A percentile compares a stretch with the other conserved stretches of the same genome.
Conservation (phyloP, 2,113 vertebrate genomes). For the Gadus chalcogrammus region DNA sequence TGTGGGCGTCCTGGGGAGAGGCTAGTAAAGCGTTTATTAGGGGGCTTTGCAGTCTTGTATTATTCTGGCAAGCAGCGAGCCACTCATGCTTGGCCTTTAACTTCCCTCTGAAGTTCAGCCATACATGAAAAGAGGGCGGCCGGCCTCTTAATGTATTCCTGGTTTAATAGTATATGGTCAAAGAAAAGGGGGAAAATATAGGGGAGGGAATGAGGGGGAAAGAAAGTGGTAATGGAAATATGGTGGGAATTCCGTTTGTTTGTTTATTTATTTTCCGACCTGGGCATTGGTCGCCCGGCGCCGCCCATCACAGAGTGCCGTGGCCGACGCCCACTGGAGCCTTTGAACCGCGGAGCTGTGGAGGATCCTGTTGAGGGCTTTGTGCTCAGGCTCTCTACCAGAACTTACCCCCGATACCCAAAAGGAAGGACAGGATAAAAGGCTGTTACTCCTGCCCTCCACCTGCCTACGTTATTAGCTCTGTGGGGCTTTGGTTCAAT, state of each 20-base stretch:
- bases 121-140: constrained; percentile 67
- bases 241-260: too few species aligned
- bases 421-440: constrained; percentile 47
- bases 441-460: constrained; percentile 4
- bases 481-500: constrained; percentile 34
- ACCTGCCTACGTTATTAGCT: constrained; percentile 39
- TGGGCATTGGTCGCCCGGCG: constrained; percentile 46
- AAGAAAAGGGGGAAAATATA: constrained; percentile 25
- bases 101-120: constrained; percentile 77
- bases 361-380: constrained; percentile 69
- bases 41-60: constrained; percentile 88
- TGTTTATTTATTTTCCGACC: constrained; percentile 6
- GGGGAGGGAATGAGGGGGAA: constrained; percentile 25
- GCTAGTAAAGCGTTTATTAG: constrained; percentile 94
- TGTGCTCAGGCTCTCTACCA: constrained; percentile 73
- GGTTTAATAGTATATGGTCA: constrained; percentile 66
- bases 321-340: constrained; percentile 61
- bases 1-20: constrained; percentile 84
- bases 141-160: constrained; percentile 65
- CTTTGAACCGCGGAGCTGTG: constrained; percentile 69
- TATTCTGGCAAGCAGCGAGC: constrained; percentile 86
- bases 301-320: constrained; percentile 61
- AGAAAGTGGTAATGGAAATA: background rate
- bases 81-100: constrained; percentile 93
- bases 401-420: constrained; percentile 64